Evolutionary conservation across 2,113 vertebrate genomes (phyloP).

Genomic region (Phyllostomus hastatus): DNA sequence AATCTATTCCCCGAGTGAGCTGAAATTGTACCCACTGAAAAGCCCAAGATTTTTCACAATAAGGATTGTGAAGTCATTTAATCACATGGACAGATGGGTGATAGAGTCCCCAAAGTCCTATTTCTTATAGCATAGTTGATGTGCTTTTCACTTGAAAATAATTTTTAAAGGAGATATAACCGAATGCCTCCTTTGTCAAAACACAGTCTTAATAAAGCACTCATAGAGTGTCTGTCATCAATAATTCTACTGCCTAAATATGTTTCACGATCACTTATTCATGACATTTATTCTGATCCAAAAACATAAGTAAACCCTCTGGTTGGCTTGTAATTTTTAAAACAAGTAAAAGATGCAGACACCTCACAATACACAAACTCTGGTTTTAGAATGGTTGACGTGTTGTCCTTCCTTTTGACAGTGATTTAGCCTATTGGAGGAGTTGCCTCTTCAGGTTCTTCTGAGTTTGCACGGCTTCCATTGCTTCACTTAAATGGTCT

Average conservation of each 20-base stretch:
- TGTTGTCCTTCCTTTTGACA: not conserved
- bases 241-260: slow-evolving; percentile 1
- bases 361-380: slow-evolving; percentile 8
- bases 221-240: not conserved
- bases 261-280: slow-evolving; percentile 7
- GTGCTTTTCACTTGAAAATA: slow-evolving; percentile 16
- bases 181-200: not conserved
- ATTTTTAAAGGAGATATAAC: slow-evolving; percentile 14
- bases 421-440: not conserved
- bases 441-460: not conserved
- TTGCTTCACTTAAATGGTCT: not conserved
- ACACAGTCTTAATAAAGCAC: not conserved
- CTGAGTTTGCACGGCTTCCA: not conserved
- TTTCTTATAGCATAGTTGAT: not conserved
- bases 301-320: slow-evolving; percentile 3
- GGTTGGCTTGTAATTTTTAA: slow-evolving; percentile 47
- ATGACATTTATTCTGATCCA: not conserved
- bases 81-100: not conserved
- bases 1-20: not conserved
- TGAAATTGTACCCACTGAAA: not conserved
- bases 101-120: not conserved
- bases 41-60: not conserved
- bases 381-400: slow-evolving; percentile 3
- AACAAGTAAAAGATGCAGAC: slow-evolving; percentile 11
- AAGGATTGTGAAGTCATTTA: slow-evolving; percentile 10